These are phyloP conservation scores for Microchirus variegatus DNA, from an alignment of 2,797 vertebrate genomes.

Conservation along the genomic window DNA sequence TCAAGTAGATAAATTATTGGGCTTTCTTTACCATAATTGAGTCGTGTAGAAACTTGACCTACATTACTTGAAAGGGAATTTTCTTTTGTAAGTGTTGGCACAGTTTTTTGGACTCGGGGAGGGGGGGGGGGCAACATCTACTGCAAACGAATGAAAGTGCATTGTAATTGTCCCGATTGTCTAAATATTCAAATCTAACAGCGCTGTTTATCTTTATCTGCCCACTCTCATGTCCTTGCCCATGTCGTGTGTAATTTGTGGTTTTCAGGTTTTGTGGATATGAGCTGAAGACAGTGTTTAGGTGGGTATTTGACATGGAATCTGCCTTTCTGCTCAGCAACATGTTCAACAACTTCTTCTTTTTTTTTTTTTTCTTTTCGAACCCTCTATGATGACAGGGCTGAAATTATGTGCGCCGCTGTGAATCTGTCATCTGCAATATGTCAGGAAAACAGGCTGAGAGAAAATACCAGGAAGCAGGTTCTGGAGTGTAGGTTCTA, in stretches of 20 bases:
- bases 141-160: conserved; percentile 14
- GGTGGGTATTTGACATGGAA: conserved; percentile 63
- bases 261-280: conserved; percentile 53
- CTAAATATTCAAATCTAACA: background rate
- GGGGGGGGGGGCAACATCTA: too few relatives aligned
- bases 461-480: conserved; percentile 41
- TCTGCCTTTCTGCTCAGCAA: conserved; percentile 59
- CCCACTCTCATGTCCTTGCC: conserved; percentile 27
- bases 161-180: conserved; percentile 1
- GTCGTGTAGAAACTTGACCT: conserved; percentile 17
- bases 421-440: conserved; percentile 68
- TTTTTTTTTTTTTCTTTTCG: too few relatives aligned
- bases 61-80: conserved; percentile 22
- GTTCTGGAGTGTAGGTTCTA: conserved; percentile 1
- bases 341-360: conserved; percentile 47
- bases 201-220: conserved; percentile 23
- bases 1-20: background rate
- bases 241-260: conserved; percentile 64
- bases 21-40: background rate
- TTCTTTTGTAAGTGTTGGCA: conserved; percentile 1
- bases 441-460: conserved; percentile 51
- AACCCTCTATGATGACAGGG: conserved; percentile 62
- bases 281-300: conserved; percentile 63
- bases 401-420: conserved; percentile 60
- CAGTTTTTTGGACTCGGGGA: conserved; percentile 15